A percentile compares a stretch with the other conserved stretches of the same genome.
These are phyloP conservation scores for Archips crataeganus DNA, from an alignment of 2,888 invertebrate species.

Conservation along the genomic window DNA sequence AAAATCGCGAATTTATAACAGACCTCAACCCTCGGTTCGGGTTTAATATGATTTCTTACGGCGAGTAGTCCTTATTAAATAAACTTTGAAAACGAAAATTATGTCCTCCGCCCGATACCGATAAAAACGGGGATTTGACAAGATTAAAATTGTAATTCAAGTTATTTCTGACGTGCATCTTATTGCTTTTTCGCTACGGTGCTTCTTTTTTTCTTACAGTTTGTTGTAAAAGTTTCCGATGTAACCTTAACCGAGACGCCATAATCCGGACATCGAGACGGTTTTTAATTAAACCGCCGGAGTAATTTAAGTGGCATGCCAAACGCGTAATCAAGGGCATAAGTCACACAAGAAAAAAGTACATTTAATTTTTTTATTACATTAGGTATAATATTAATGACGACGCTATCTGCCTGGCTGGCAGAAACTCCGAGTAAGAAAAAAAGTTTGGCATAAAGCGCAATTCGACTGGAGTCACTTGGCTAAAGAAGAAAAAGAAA, in stretches of 20 bases:
- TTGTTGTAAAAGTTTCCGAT: constrained; percentile 57
- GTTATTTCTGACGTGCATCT: constrained; percentile 81
- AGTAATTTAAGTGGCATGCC: constrained; percentile 46
- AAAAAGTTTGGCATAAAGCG: constrained; percentile 61
- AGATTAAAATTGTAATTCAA: constrained; percentile 85
- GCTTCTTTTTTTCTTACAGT: constrained; percentile 52
- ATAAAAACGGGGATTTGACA: constrained; percentile 85
- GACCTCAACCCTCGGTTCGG: constrained; percentile 59
- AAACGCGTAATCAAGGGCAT: constrained; percentile 48
- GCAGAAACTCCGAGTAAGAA: constrained; percentile 47
- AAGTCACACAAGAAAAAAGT: constrained; percentile 42
- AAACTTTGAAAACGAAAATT: constrained; percentile 81
- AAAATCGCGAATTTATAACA: constrained; percentile 81
- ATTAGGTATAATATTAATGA: constrained; percentile 39
- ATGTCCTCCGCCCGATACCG: constrained; percentile 74
- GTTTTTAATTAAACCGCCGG: constrained; percentile 49
- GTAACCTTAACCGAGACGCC: constrained; percentile 54
- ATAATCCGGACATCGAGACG: constrained; percentile 63
- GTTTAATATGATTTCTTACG: constrained; percentile 80
- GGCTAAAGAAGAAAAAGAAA: constrained; percentile 69
- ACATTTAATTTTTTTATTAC: constrained; percentile 36
- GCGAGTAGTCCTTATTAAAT: constrained; percentile 79
- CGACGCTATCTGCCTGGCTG: constrained; percentile 40
- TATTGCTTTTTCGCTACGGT: constrained; percentile 81
- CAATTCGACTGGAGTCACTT: constrained; percentile 58